phyloP scores from a whole-genome alignment of 2,797 vertebrate species.

The Oreonectes daqikongensis region DNA sequence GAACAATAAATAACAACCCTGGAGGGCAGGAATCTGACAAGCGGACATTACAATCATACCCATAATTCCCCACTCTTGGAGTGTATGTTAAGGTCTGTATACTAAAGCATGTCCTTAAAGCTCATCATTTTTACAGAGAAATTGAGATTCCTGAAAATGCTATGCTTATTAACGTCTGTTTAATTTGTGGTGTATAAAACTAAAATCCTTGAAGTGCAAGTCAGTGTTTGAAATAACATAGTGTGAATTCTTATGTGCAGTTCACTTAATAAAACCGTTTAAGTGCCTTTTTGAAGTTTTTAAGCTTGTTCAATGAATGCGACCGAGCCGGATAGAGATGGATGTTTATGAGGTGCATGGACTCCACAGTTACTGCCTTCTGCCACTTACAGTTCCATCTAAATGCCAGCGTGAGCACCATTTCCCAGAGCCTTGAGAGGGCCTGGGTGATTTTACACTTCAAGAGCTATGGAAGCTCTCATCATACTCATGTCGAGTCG shows the following conservation, averaged over 20 bases:
- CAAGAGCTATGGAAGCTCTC: constrained; percentile 27
- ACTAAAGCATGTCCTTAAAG: no score
- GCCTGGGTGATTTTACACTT: constrained; percentile 37
- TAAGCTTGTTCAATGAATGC: neutral
- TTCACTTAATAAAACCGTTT: constrained; percentile 25
- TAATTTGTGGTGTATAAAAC: neutral
- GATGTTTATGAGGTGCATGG: constrained; percentile 25
- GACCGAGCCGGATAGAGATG: neutral
- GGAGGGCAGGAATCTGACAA: constrained; percentile 19
- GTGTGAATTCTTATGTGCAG: neutral
- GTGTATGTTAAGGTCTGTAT: neutral
- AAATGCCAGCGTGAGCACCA: constrained; percentile 40
- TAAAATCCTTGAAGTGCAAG: neutral
- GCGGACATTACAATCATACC: constrained; percentile 4
- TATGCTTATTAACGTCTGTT: no score
- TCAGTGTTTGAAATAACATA: constrained; percentile 1
- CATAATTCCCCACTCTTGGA: neutral
- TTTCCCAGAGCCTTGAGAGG: constrained; percentile 34
- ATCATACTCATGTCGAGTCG: constrained; percentile 37
- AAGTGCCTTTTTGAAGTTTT: neutral
- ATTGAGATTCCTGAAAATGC: no score
- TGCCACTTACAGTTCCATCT: constrained; percentile 47
- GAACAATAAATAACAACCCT: constrained; percentile 6
- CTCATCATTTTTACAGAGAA: no score
- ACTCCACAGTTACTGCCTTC: constrained; percentile 13